Evolutionary conservation across 2,888 invertebrate species (phyloP), one percentile per base, ranked within the genome.

Genomic region (Bombyx huttoni): DNA sequence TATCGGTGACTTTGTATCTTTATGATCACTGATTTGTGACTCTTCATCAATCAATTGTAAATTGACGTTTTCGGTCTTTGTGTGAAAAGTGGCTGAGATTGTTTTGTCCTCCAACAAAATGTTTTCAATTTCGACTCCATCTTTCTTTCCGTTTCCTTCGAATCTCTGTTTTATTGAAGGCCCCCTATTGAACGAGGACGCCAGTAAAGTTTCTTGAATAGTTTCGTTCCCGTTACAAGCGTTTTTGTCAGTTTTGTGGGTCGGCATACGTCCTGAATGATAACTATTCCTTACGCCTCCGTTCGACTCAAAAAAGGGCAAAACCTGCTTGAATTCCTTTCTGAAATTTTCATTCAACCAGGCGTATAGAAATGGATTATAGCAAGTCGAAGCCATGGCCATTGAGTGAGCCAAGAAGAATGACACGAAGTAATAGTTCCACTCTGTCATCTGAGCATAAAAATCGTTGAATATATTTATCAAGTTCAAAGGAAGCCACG

Each of bases 261-360:
- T 78, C 14, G 80, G 80, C 78, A 84, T 83, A 33, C 86, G 67
- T 1, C 84, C 88, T 34, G 87, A 85, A 56, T 86, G 85, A 57
- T 81, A 86, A 54, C 83, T 86, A 53, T 83, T 84, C 49, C 89
- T 76, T 73, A 91, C 90, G 54, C 86, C 78, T 52, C 80, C 76
- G 9, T 78, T 76, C 0, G 90, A 86, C 61, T 90, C 90, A 64
- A 91, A 90, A 67, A 92, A 91, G 58, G 92, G 92, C 56, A 92
- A 74, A 0, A 95, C 94, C 76, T 94, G 92, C 68, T 94, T 96
- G 75, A 98, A 98, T 77, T 98, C 97, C 75, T 97, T 97, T 55
- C 97, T 92, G 73, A 98, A 98, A 79, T 95, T 96, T 64, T 98
- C 98, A 78, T 99, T 99, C 73, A 98, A 91, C 98, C 98, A 98